These are phyloP conservation scores for Capreolus pygargus DNA, from an alignment of 2,113 vertebrate species.

Conservation along the genomic window DNA sequence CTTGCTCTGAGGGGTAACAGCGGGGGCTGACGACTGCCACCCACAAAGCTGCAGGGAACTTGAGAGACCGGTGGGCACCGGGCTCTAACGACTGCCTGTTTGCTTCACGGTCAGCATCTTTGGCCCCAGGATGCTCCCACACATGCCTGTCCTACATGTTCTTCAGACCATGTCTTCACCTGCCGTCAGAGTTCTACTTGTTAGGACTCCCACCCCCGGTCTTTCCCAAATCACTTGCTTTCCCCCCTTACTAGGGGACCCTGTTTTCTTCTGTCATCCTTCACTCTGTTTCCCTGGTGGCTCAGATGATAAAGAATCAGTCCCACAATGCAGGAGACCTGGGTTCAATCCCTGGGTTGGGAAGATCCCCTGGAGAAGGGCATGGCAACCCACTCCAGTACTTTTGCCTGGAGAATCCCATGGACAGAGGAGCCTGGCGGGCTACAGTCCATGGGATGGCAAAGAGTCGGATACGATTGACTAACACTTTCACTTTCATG, in stretches of 20 bases:
- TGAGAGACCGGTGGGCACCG: not conserved
- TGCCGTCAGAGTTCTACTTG: not conserved
- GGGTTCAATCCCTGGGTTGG: not conserved
- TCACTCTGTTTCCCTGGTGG: not conserved
- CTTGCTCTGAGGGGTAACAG: not conserved
- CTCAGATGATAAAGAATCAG: not conserved
- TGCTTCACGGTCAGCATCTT: not conserved
- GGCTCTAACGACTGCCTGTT: not conserved
- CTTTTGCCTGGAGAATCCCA: not conserved
- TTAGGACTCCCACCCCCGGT: not conserved
- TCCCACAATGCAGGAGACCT: not conserved
- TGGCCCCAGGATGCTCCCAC: fast-evolving
- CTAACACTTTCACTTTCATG: not conserved
- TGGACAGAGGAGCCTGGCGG: not conserved
- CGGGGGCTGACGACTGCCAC: not conserved
- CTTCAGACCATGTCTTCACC: not conserved
- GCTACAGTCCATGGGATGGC: not conserved
- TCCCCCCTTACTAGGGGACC: not conserved
- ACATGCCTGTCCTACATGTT: not conserved
- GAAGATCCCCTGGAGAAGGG: not conserved
- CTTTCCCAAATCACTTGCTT: not conserved
- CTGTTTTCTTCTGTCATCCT: not conserved
- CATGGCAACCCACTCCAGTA: not conserved
- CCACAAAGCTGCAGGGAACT: not conserved
- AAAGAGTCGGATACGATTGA: not conserved